Evolutionary conservation across 37 sponge, comb jelly and placozoan species (phyloP).

Genomic region (Beroe ovata): DNA sequence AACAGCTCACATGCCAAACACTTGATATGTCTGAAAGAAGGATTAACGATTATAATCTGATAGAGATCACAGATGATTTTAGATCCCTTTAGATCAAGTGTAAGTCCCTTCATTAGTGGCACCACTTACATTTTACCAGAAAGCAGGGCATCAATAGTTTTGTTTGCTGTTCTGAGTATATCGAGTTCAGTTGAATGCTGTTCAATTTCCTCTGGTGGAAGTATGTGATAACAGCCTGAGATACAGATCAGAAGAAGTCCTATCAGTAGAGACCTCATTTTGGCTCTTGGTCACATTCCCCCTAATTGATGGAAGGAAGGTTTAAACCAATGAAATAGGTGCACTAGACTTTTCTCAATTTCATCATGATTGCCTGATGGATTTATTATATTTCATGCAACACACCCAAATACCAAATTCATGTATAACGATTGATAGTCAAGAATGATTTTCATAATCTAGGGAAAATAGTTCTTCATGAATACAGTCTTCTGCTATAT

Average conservation of each 20-base stretch:
- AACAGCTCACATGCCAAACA: slow-evolving; percentile 26
- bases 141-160: slow-evolving; percentile 23
- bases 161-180: slow-evolving; percentile 2
- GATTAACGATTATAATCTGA: not conserved
- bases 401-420: too few relatives aligned
- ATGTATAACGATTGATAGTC: too few relatives aligned
- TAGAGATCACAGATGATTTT: not conserved
- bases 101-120: too few relatives aligned
- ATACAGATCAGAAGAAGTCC: not conserved
- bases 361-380: too few relatives aligned
- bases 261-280: not conserved
- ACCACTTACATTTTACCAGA: not conserved
- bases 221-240: not conserved
- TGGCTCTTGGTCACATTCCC: too few relatives aligned
- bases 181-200: slow-evolving; percentile 4
- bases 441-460: too few relatives aligned
- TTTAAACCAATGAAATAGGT: too few relatives aligned
- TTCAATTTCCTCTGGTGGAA: not conserved
- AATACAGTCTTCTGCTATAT: too few relatives aligned
- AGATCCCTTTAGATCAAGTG: not conserved
- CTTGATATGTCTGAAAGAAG: slow-evolving; percentile 5
- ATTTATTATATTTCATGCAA: too few relatives aligned
- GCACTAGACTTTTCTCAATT: too few relatives aligned
- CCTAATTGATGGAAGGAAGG: too few relatives aligned
- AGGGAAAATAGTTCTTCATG: too few relatives aligned